Evolutionary conservation across 2,113 vertebrate genomes (phyloP).

Genomic region (Apaloderma vittatum): DNA sequence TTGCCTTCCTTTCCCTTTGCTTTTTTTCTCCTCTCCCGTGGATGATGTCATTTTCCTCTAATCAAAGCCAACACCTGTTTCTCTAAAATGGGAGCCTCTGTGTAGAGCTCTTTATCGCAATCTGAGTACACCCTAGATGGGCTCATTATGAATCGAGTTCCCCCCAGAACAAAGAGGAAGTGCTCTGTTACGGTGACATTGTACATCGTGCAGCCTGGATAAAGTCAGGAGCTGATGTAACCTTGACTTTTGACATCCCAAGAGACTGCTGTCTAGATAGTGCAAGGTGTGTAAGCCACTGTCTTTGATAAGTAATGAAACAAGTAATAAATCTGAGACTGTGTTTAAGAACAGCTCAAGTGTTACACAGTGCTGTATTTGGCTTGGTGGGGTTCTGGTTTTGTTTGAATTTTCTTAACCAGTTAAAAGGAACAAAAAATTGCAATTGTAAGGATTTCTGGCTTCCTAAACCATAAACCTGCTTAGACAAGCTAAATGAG

Average conservation of each 20-base stretch:
- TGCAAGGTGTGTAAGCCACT: conserved; percentile 65
- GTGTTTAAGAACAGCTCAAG: conserved; percentile 25
- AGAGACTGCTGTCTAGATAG: conserved; percentile 57
- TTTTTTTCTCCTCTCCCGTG: conserved; percentile 53
- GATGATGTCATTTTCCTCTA: conserved; percentile 87
- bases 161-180: conserved; percentile 78
- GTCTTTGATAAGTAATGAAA: conserved; percentile 73
- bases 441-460: background rate
- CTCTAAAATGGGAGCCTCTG: conserved; percentile 64
- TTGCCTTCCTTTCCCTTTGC: conserved; percentile 62
- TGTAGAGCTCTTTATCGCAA: conserved; percentile 74
- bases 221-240: conserved; percentile 74
- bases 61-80: conserved; percentile 88
- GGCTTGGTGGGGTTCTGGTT: background rate
- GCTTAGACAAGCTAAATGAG: background rate
- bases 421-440: conserved; percentile 12
- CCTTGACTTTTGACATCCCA: conserved; percentile 53
- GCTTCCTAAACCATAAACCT: background rate
- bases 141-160: conserved; percentile 74
- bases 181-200: conserved; percentile 55
- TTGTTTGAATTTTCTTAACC: background rate
- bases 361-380: background rate
- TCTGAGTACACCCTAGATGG: conserved; percentile 66
- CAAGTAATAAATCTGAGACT: conserved; percentile 53
- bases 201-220: conserved; percentile 69